phyloP scores from a whole-genome alignment of 2,113 vertebrate species.

The Macquaria australasica region DNA sequence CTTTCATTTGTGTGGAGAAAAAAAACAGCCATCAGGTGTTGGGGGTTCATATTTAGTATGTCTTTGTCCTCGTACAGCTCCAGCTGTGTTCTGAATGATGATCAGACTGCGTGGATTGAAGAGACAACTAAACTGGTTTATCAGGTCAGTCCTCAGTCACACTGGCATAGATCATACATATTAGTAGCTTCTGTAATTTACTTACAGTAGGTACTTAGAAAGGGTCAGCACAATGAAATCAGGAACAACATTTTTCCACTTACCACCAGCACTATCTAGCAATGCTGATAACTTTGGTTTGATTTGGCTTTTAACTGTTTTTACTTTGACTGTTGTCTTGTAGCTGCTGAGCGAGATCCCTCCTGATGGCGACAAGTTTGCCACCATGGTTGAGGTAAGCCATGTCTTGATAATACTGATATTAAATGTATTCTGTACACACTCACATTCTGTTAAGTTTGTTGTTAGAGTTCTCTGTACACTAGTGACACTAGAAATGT shows the following conservation, averaged over 20 bases:
- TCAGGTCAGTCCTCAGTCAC: constrained; percentile 87
- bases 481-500: not conserved
- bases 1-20: not conserved
- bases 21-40: not conserved
- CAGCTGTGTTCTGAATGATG: constrained; percentile 93
- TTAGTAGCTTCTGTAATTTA: not conserved
- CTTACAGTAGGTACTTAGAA: not conserved
- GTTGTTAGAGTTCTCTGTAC: not conserved
- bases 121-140: constrained; percentile 96
- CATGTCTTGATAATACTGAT: not conserved
- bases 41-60: not conserved
- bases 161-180: not conserved
- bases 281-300: not conserved
- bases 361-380: constrained; percentile 95
- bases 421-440: not conserved
- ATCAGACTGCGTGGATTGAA: constrained; percentile 97
- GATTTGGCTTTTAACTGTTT: not conserved
- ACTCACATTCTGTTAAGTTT: not conserved
- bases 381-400: constrained; percentile 95
- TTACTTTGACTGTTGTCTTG: constrained; percentile 9
- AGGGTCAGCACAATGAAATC: not conserved
- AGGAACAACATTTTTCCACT: not conserved
- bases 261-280: not conserved
- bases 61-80: constrained; percentile 84
- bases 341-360: constrained; percentile 97